Conservation (phyloP, 2,888 invertebrate genomes). For the Caenorhabditis uteleia region DNA sequence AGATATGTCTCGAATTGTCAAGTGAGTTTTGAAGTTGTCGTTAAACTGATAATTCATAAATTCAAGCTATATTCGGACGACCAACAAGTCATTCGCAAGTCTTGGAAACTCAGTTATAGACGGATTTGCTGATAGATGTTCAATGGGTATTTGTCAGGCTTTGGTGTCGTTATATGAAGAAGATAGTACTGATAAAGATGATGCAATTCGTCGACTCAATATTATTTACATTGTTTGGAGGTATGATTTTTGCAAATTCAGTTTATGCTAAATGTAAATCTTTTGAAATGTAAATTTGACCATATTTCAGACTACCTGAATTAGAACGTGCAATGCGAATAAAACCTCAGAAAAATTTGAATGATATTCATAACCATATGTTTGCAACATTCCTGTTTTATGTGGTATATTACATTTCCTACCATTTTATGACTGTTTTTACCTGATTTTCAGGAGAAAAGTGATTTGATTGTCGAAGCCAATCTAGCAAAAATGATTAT, state of each 20-base stretch:
- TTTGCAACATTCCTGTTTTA: conserved; percentile 27
- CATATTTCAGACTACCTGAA: conserved; percentile 28
- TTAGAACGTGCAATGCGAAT: conserved; percentile 12
- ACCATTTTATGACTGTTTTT: background rate
- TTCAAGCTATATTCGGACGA: conserved; percentile 34
- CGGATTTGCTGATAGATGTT: conserved; percentile 18
- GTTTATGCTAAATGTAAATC: background rate
- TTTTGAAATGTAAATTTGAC: background rate
- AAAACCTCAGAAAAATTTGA: conserved; percentile 22
- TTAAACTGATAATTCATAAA: background rate
- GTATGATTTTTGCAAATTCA: conserved; percentile 2
- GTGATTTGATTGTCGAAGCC: conserved; percentile 5
- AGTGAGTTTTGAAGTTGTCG: conserved; percentile 5
- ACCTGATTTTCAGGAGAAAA: conserved; percentile 6
- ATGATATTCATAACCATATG: conserved; percentile 25
- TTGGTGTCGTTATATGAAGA: conserved; percentile 32
- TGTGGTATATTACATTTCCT: conserved; percentile 3
- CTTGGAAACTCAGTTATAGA: conserved; percentile 27
- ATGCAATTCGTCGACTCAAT: conserved; percentile 40
- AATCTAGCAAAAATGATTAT: conserved; percentile 26
- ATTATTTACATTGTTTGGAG: conserved; percentile 46
- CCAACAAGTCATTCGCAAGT: conserved; percentile 31
- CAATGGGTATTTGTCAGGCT: conserved; percentile 23
- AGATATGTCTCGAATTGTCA: conserved; percentile 12
- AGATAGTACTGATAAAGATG: conserved; percentile 15